Conservation (phyloP, 2,888 invertebrate genomes). For the Ichneumoninae sp. region DNA sequence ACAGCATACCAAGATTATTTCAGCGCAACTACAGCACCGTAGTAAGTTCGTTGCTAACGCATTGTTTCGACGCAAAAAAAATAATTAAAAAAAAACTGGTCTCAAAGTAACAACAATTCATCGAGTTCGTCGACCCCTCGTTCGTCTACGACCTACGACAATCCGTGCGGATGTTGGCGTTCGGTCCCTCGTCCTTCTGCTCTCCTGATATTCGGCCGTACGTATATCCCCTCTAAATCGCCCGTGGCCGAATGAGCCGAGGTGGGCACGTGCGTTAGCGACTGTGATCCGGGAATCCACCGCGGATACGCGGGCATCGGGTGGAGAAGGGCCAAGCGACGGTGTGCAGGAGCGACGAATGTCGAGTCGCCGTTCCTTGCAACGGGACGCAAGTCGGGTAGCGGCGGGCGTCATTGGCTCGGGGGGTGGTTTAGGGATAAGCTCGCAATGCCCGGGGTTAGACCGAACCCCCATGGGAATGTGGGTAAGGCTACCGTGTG, state of each 20-base stretch:
- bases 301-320: conserved; percentile 30
- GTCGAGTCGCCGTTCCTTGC: background rate
- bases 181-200: conserved; percentile 71
- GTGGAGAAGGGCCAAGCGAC: background rate
- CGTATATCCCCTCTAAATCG: conserved; percentile 83
- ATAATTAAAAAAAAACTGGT: no score
- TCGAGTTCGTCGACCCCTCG: conserved; percentile 13
- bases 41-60: no score
- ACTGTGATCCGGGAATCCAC: conserved; percentile 70
- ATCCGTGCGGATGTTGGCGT: conserved; percentile 39
- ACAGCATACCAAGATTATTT: no score
- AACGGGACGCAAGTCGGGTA: background rate
- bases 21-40: no score
- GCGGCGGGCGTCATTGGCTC: background rate
- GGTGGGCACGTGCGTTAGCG: conserved; percentile 59
- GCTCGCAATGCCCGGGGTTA: conserved; percentile 65
- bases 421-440: conserved; percentile 61
- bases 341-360: background rate
- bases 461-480: conserved; percentile 80
- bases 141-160: conserved; percentile 61
- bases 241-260: conserved; percentile 65
- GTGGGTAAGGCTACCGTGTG: conserved; percentile 83
- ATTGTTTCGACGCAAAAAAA: no score
- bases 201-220: conserved; percentile 78
- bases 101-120: background rate